A percentile compares a stretch with the other conserved stretches of the same genome.
These are phyloP conservation scores for Hyaena hyaena DNA, from an alignment of 2,113 vertebrate genomes.

Conservation along the genomic window DNA sequence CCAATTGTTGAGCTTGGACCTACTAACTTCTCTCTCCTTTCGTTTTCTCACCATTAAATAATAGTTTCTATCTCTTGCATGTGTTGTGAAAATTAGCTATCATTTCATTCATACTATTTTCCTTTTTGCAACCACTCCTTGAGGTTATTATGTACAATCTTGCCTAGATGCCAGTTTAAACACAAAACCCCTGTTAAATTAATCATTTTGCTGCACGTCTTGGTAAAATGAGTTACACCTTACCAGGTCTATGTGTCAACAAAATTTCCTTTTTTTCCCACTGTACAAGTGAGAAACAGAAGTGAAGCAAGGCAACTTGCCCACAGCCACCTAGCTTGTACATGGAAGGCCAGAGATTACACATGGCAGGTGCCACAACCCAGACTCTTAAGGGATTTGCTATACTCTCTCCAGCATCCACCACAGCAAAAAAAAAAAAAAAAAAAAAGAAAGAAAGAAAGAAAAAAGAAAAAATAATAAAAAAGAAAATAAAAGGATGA, in stretches of 20 bases:
- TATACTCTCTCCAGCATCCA: neutral
- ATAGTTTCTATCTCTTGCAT: neutral
- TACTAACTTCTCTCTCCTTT: neutral
- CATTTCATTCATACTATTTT: neutral
- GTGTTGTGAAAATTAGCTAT: neutral
- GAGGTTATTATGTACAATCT: neutral
- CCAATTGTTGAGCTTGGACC: neutral
- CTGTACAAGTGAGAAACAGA: neutral
- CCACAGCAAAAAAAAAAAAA: neutral
- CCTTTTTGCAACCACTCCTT: neutral
- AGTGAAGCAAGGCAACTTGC: neutral
- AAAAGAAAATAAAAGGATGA: neutral
- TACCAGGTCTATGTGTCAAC: neutral
- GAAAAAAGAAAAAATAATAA: neutral
- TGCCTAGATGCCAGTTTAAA: neutral
- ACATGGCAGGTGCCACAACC: neutral
- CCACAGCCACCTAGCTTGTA: neutral
- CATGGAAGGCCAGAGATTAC: neutral
- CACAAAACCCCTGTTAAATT: neutral
- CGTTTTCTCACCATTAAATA: neutral
- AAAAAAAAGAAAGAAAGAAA: neutral
- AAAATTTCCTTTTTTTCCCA: neutral
- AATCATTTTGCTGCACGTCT: neutral
- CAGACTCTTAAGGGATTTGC: neutral
- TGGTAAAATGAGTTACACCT: neutral